A percentile compares a stretch with the other conserved stretches of the same genome.
These are phyloP conservation scores for Alcis repandata DNA, from an alignment of 2,888 invertebrate genomes.

Conservation along the genomic window DNA sequence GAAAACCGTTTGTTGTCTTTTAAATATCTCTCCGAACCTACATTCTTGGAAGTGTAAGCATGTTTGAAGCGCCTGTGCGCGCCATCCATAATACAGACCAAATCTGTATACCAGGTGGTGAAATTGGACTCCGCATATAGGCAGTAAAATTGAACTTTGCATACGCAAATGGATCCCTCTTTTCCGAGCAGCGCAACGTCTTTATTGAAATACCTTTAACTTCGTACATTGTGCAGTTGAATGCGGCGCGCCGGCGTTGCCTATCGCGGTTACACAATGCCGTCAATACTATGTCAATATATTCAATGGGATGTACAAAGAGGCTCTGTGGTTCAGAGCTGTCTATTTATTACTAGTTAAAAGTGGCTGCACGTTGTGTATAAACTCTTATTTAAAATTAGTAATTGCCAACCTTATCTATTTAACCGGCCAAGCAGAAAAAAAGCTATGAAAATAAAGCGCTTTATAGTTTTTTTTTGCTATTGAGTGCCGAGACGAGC, in stretches of 20 bases:
- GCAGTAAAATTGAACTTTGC: neutral
- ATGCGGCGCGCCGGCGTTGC: slow-evolving; percentile 2
- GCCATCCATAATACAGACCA: neutral
- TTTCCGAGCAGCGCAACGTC: neutral
- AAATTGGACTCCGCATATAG: neutral
- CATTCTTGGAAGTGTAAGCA: neutral
- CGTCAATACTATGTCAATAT: slow-evolving; percentile 5
- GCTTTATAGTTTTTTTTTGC: neutral
- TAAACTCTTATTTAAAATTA: neutral
- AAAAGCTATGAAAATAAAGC: neutral
- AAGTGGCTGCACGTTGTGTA: neutral
- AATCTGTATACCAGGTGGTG: neutral
- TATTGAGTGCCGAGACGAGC: no score
- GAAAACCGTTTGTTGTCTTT: no score
- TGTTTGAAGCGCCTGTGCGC: neutral
- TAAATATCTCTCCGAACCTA: no score
- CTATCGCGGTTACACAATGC: slow-evolving; percentile 24
- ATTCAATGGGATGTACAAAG: slow-evolving; percentile 7
- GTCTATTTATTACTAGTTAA: neutral
- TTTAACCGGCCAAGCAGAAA: neutral
- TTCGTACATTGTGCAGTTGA: slow-evolving; percentile 16
- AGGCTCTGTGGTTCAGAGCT: neutral
- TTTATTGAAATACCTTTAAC: slow-evolving; percentile 22
- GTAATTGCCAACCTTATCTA: neutral
- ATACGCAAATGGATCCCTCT: neutral